These are phyloP conservation scores for Myotis yumanensis DNA, from an alignment of 2,113 vertebrate species.

Conservation along the genomic window DNA sequence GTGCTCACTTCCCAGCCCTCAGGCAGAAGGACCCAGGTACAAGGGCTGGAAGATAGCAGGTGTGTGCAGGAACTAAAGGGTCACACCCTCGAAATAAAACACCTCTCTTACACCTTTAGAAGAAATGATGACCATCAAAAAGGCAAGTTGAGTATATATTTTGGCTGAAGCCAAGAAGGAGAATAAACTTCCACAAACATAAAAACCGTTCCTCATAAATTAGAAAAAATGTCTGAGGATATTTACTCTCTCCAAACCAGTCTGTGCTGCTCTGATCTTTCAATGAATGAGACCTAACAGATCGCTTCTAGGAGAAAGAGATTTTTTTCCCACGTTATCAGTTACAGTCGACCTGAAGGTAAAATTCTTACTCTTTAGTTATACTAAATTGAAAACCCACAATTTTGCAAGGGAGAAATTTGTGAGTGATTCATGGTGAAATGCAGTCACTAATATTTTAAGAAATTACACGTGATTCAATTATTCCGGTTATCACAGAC, in stretches of 20 bases:
- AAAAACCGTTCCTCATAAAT: not conserved
- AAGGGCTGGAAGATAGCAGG: not conserved
- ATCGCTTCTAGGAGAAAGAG: not conserved
- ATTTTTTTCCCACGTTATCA: not conserved
- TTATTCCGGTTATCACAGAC: not conserved
- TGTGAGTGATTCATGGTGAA: conserved; percentile 34
- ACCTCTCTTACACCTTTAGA: not conserved
- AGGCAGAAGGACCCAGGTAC: not conserved
- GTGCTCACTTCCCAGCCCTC: not conserved
- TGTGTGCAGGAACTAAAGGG: accelerated
- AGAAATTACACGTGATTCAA: not conserved
- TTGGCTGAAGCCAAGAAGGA: not conserved
- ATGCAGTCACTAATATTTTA: conserved; percentile 14
- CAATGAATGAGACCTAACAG: not conserved
- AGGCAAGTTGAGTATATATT: not conserved
- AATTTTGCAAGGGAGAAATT: conserved; percentile 12
- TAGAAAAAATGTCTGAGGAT: not conserved
- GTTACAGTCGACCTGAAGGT: not conserved
- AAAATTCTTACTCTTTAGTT: conserved; percentile 20
- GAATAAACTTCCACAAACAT: not conserved
- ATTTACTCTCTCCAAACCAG: not conserved
- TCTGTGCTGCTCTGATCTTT: not conserved
- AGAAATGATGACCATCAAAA: not conserved
- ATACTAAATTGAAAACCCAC: not conserved
- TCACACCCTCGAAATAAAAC: not conserved